Evolutionary conservation across 2,113 vertebrate species (phyloP), one percentile per base, ranked within the genome.

Genomic region (Forbesichthys agassizii): DNA sequence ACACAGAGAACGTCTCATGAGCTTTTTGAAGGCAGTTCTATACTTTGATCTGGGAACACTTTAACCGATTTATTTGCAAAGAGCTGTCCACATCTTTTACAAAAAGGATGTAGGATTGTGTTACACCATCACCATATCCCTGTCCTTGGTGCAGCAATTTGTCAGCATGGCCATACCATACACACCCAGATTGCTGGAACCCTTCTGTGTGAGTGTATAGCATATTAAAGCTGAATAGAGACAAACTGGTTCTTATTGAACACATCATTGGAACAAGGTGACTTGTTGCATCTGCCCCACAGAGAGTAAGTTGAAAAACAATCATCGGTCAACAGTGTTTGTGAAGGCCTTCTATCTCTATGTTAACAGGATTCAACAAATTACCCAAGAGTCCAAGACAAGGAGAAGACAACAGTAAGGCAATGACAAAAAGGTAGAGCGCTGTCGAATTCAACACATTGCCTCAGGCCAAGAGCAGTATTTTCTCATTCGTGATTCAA

Each of bases 241-340:
- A 46, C 69, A 51, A 83, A 83, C 64, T 13, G 12, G 51, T 56
- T 48, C 20, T 77, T 68, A 59, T 70, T 56, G 66, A n/a, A 33
- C 51, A 52, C 58, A 49, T 14, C 51, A 59, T 76, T 84, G 58
- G 76, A 66, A 48, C 76, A 80, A 77, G 76, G 80, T 81, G 66
- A 69, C 81, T 78, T 74, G 49, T 61, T 60, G 68, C 69, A 33
- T 42, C 60, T 73, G 57, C 13, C 59, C 52, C 57, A 75, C 33
- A 53, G 12, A 51, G 36, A 5, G 36, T 42, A 42, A 42, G 36
- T 55, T 79, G 68, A 71, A 74, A 12, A 57, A 61, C 58, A 68
- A 52, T 61, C 18, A 53, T 65, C 71, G 69, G 58, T 60, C 49
- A 66, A 72, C 55, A 14, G 33, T 63, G 20, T 74, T 49, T 66